These are phyloP conservation scores for Eupithecia exiguata DNA, from an alignment of 2,888 invertebrate genomes.

Conservation along the genomic window DNA sequence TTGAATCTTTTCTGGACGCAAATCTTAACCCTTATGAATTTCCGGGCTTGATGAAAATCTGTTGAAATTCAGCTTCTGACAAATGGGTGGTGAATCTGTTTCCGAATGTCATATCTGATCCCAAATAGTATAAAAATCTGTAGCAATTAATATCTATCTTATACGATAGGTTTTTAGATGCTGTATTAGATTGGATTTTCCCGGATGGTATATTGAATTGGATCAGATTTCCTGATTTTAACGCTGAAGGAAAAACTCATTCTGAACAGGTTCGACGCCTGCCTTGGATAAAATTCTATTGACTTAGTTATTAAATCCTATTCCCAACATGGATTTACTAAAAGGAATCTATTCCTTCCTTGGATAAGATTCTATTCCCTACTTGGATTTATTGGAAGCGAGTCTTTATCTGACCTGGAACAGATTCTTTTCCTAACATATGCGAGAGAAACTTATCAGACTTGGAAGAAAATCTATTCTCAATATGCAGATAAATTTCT, in stretches of 20 bases:
- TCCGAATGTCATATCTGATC: background rate
- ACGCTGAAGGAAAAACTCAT: background rate
- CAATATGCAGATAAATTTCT: background rate
- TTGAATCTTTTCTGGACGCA: background rate
- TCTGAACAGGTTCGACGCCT: background rate
- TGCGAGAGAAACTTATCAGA: background rate
- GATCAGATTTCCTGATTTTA: background rate
- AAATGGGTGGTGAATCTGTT: background rate
- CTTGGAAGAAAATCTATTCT: background rate
- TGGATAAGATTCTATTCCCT: background rate
- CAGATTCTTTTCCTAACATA: background rate
- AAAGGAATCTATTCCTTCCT: background rate
- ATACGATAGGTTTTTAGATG: background rate
- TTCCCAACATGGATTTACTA: background rate
- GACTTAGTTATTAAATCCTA: background rate
- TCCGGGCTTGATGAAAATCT: background rate
- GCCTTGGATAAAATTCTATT: background rate
- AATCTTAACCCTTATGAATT: background rate
- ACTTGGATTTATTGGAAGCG: background rate
- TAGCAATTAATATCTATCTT: no score
- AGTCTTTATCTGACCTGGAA: background rate
- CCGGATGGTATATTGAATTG: background rate
- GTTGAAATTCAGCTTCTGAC: background rate
- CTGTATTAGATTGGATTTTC: background rate
- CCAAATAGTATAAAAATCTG: background rate